Conservation (phyloP, 2,113 vertebrate species). For the Fregetta grallaria region DNA sequence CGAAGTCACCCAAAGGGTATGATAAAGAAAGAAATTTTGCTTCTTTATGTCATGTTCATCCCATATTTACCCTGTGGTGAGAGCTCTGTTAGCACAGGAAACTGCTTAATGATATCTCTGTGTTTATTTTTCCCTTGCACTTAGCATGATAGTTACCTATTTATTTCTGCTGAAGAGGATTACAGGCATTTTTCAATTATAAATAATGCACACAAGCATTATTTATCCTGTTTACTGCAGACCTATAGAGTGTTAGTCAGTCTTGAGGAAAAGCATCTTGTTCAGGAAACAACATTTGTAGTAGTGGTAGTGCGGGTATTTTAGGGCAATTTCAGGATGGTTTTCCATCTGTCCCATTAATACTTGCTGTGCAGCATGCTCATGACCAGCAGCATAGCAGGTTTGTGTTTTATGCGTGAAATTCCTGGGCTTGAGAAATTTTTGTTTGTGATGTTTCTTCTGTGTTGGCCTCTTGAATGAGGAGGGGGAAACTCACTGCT, state of each 20-base stretch:
- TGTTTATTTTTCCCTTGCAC: constrained; percentile 44
- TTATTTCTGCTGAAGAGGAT: constrained; percentile 45
- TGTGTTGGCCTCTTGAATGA: neutral
- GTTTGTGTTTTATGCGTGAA: neutral
- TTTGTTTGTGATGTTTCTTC: neutral
- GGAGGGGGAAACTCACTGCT: neutral
- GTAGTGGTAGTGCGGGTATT: neutral
- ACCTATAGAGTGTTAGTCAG: constrained; percentile 10
- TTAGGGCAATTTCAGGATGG: constrained; percentile 16
- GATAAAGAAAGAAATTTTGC: constrained; percentile 35
- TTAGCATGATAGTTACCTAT: constrained; percentile 15
- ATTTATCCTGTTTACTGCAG: constrained; percentile 33
- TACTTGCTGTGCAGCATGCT: neutral
- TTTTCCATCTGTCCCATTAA: constrained; percentile 31
- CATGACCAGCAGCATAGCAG: neutral
- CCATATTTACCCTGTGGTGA: constrained; percentile 35
- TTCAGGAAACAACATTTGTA: constrained; percentile 25
- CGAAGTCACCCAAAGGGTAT: neutral
- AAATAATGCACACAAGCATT: constrained; percentile 9
- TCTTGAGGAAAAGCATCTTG: constrained; percentile 28
- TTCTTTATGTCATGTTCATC: neutral
- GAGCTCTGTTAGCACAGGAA: constrained; percentile 44
- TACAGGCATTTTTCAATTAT: constrained; percentile 55
- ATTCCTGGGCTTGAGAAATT: neutral
- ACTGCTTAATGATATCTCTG: constrained; percentile 1